Evolutionary conservation across 2,888 invertebrate genomes (phyloP).

Genomic region (Pogonocherus hispidulus): DNA sequence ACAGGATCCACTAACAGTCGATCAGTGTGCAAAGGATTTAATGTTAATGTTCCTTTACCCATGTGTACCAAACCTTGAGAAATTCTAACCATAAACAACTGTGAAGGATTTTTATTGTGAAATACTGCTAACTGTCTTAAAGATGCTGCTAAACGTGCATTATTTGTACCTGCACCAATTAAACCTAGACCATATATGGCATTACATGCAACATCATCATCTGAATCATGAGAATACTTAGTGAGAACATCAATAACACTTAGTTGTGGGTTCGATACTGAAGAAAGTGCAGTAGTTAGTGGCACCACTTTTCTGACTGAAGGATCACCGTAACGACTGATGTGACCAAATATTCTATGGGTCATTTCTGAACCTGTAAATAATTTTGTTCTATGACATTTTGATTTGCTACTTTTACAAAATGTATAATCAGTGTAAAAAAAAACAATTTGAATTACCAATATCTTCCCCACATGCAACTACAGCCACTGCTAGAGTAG

Average conservation of each 20-base stretch:
- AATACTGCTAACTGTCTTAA: constrained; percentile 96
- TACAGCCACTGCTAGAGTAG: constrained; percentile 95
- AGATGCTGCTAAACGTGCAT: constrained; percentile 95
- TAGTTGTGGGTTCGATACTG: constrained; percentile 96
- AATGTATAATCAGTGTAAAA: too few relatives aligned
- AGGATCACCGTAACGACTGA: constrained; percentile 72
- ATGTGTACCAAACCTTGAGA: constrained; percentile 97
- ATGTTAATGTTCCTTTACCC: constrained; percentile 97
- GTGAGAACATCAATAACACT: constrained; percentile 96
- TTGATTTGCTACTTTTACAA: neutral
- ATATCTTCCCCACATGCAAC: constrained; percentile 99
- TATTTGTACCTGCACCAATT: constrained; percentile 73
- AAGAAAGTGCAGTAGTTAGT: constrained; percentile 93
- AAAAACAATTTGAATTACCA: constrained; percentile 69
- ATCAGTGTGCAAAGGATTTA: constrained; percentile 97
- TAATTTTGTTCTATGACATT: constrained; percentile 1
- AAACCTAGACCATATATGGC: constrained; percentile 92
- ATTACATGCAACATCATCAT: constrained; percentile 97
- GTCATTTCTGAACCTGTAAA: constrained; percentile 88
- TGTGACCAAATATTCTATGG: constrained; percentile 93
- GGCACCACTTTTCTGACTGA: constrained; percentile 96
- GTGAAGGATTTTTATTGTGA: constrained; percentile 96
- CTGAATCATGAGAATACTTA: constrained; percentile 98
- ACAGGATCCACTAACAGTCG: constrained; percentile 93
- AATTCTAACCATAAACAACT: constrained; percentile 96